phyloP scores from a whole-genome alignment of 2,113 vertebrate species.

The Oreochromis aureus region DNA sequence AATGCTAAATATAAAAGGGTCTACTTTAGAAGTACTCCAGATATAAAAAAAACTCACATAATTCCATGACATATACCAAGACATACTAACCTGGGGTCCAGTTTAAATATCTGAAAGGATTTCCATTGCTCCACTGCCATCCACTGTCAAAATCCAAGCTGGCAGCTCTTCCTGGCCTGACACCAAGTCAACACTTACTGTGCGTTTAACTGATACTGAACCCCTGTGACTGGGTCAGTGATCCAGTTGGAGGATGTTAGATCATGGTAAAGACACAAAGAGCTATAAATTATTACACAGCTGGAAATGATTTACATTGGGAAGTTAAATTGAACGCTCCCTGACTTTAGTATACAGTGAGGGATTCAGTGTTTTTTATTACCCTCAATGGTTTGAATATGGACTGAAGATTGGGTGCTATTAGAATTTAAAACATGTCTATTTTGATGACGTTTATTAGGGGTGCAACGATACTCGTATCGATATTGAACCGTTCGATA shows the following conservation, averaged over 20 bases:
- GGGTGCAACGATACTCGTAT: too few relatives aligned
- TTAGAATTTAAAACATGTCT: too few relatives aligned
- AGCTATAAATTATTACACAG: not conserved
- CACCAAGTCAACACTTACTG: constrained; percentile 85
- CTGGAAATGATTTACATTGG: not conserved
- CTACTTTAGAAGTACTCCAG: not conserved
- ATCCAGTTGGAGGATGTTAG: constrained; percentile 71
- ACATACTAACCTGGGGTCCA: constrained; percentile 86
- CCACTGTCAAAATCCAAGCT: constrained; percentile 83
- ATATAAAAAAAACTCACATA: not conserved
- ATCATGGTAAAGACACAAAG: not conserved
- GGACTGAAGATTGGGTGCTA: too few relatives aligned
- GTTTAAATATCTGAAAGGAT: constrained; percentile 90
- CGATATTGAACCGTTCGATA: too few relatives aligned
- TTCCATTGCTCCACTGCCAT: constrained; percentile 89
- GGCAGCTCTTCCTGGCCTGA: constrained; percentile 91
- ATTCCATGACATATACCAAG: not conserved
- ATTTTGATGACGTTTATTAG: too few relatives aligned
- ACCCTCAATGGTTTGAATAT: too few relatives aligned
- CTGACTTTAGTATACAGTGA: too few relatives aligned
- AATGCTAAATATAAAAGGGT: not conserved
- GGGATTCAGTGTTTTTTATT: too few relatives aligned
- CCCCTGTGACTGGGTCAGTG: constrained; percentile 80
- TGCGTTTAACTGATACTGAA: constrained; percentile 85
- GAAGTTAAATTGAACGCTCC: not conserved